Evolutionary conservation across 2,797 vertebrate genomes (phyloP).

Genomic region (Urophycis tenuis): DNA sequence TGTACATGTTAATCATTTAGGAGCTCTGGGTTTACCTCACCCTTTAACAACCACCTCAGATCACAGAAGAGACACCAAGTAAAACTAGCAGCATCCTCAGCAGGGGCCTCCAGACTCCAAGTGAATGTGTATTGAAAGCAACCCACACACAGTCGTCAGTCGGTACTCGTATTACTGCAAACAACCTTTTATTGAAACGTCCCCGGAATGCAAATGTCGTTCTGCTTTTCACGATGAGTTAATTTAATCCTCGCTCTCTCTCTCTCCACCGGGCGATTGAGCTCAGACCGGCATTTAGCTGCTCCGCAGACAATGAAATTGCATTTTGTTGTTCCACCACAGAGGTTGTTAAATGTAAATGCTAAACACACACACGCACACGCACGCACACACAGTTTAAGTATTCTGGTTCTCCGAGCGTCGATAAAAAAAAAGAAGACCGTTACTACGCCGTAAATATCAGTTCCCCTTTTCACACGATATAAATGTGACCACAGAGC

Average conservation of each 20-base stretch:
- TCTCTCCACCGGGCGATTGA: neutral
- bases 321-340: neutral
- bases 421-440: slow-evolving; percentile 8
- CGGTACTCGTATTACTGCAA: neutral
- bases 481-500: slow-evolving; percentile 9
- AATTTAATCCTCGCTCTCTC: neutral
- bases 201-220: neutral
- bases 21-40: neutral
- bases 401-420: slow-evolving; percentile 5
- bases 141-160: neutral
- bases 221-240: neutral
- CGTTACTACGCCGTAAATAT: neutral
- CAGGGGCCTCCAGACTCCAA: too few relatives aligned
- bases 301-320: neutral
- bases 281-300: neutral
- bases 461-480: neutral
- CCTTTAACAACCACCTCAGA: neutral
- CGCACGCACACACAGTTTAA: slow-evolving; percentile 16
- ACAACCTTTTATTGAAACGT: neutral
- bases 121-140: neutral
- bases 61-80: neutral
- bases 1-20: neutral
- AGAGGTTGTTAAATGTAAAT: slow-evolving; percentile 15
- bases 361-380: slow-evolving; percentile 11
- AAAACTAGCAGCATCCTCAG: neutral